Conservation (phyloP, 2,797 vertebrate species). For the Amphiprion clarkii region DNA sequence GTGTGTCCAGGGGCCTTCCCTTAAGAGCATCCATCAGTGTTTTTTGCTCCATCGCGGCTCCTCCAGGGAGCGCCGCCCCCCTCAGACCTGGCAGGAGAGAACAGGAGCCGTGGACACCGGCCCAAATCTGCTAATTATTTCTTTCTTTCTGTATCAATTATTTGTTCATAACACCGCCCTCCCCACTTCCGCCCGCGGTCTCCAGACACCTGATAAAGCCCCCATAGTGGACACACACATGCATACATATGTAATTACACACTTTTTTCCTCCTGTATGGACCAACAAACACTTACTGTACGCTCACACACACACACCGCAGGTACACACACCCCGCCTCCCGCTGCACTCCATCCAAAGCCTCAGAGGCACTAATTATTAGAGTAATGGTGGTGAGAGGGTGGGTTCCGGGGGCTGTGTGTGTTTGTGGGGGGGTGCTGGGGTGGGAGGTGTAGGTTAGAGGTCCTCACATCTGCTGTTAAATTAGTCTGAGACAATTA, state of each 20-base stretch:
- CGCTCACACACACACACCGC: conserved; percentile 30
- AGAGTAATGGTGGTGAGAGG: conserved; percentile 85
- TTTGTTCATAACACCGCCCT: conserved; percentile 82
- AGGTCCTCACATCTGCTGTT: conserved; percentile 82
- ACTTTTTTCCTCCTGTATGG: conserved; percentile 9
- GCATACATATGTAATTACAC: conserved; percentile 51
- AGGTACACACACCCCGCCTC: conserved; percentile 72
- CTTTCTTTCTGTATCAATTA: conserved; percentile 85
- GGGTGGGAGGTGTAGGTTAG: conserved; percentile 48
- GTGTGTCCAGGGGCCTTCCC: conserved; percentile 82
- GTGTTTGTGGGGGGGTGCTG: conserved; percentile 41
- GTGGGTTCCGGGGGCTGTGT: conserved; percentile 69
- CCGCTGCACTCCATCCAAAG: conserved; percentile 83
- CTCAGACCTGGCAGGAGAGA: conserved; percentile 75
- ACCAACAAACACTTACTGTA: conserved; percentile 57
- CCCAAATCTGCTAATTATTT: conserved; percentile 89
- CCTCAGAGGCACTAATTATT: conserved; percentile 88
- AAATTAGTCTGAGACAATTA: conserved; percentile 78
- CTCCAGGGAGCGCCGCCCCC: conserved; percentile 72
- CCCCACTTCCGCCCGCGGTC: conserved; percentile 76
- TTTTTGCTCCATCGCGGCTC: conserved; percentile 74
- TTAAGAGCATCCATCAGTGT: conserved; percentile 85
- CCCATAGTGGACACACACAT: conserved; percentile 50
- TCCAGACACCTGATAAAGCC: conserved; percentile 85
- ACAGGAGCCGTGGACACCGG: conserved; percentile 76